A percentile compares a stretch with the other conserved stretches of the same genome.
phyloP scores from a whole-genome alignment of 1,140 invertebrate species.

The Drosophila tropicalis region DNA sequence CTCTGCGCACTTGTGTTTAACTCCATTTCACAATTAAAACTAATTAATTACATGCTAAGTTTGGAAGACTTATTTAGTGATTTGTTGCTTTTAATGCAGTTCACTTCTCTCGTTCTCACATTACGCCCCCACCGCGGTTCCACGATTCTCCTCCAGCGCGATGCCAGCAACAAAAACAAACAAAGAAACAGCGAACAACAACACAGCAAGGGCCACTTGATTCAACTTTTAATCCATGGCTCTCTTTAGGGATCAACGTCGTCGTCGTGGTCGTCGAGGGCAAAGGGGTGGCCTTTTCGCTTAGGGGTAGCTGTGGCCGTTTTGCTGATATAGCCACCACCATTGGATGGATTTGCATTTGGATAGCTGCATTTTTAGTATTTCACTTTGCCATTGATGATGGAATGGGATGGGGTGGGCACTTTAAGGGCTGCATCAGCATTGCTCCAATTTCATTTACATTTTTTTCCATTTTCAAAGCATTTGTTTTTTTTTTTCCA shows the following conservation, averaged over 20 bases:
- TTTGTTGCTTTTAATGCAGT: conserved; percentile 75
- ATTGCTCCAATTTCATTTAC: conserved; percentile 2
- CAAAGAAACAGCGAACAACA: not conserved
- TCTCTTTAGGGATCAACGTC: not conserved
- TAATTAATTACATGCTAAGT: conserved; percentile 64
- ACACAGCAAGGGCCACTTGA: conserved; percentile 26
- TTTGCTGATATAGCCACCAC: conserved; percentile 37
- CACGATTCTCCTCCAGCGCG: not conserved
- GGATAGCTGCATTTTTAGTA: conserved; percentile 33
- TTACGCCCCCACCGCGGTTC: not conserved
- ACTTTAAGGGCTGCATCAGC: conserved; percentile 60
- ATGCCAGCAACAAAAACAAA: not conserved
- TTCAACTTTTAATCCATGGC: conserved; percentile 47
- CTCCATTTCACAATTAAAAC: conserved; percentile 49
- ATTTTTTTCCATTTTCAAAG: not conserved
- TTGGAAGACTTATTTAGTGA: conserved; percentile 83
- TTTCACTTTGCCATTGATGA: conserved; percentile 14
- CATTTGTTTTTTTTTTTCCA: conserved; percentile 1
- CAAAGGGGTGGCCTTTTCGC: conserved; percentile 25
- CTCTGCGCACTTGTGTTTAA: conserved; percentile 26
- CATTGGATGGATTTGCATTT: conserved; percentile 20
- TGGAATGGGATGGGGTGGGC: conserved; percentile 11
- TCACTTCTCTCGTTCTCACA: conserved; percentile 24
- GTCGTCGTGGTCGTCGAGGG: not conserved
- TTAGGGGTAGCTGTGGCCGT: conserved; percentile 33